Evolutionary conservation across 2,888 invertebrate genomes (phyloP), one percentile per base, ranked within the genome.

Genomic region (Agrenia bidenticulata): DNA sequence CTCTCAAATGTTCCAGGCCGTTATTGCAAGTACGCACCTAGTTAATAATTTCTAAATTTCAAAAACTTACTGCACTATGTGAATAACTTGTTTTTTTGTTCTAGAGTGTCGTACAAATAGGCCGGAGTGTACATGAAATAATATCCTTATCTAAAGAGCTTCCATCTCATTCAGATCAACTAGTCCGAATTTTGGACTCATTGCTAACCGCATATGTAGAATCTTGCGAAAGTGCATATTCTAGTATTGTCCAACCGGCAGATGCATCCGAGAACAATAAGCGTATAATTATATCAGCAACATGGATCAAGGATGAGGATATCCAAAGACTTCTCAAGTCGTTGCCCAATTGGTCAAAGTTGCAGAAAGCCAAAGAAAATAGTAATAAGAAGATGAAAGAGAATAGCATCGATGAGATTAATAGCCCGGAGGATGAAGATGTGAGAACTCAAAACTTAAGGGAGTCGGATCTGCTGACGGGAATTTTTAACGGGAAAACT

Each of bases 391-490:
- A 71, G 81, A 64, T 81, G 63, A 82, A 84, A 0, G 73, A 72
- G 26, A 19, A 17, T 15, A 72, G 69, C 56, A 84, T 85, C 1
- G 88, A 88, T 77, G 90, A 90, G 79, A 32, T 32, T 32, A 32
- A 32, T 11, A 89, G 89, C 75, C 89, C 90, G 1, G 86, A 89
- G 76, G 90, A 92, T 78, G 86, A 89, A 76, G 90, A 92, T 78
- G 85, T 91, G 54, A 83, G 89, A 32, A 86, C 87, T 75, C 83
- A 91, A 57, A 92, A 91, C 79, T 84, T 89, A 63, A 88, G 92
- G 61, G 97, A 97, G 80, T 94, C 95, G 0, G 92, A 94, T 79
- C 94, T 96, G 78, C 83, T 97, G 11, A 94, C 94, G 17, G 90
- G 91, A 64, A 96, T 95, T 79, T 82, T 94, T 19, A 92, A 92